These are phyloP conservation scores for Pterostichus madidus DNA, from an alignment of 2,888 invertebrate genomes.

Conservation along the genomic window DNA sequence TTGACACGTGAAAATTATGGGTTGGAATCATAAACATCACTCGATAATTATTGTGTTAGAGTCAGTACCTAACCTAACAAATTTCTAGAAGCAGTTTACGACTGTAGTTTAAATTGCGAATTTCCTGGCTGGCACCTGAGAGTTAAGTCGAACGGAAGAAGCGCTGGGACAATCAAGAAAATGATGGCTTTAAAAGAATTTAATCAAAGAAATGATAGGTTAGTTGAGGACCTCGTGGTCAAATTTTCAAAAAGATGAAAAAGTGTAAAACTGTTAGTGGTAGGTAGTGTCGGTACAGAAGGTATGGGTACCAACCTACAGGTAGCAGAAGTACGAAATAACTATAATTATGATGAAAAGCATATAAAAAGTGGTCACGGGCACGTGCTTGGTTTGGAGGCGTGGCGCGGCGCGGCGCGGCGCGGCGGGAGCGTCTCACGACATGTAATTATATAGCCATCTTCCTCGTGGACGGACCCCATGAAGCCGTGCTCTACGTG, in stretches of 20 bases:
- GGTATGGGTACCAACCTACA: conserved; percentile 54
- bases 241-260: conserved; percentile 53
- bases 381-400: conserved; percentile 58
- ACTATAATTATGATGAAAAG: conserved; percentile 77
- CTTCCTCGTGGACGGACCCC: conserved; percentile 22
- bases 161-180: conserved; percentile 7
- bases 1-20: conserved; percentile 50
- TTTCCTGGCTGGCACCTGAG: conserved; percentile 38
- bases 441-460: conserved; percentile 65
- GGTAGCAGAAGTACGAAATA: conserved; percentile 71
- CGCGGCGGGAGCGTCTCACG: conserved; percentile 31
- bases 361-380: conserved; percentile 74
- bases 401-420: conserved; percentile 30
- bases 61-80: conserved; percentile 8
- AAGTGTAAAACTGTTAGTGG: conserved; percentile 44
- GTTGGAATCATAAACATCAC: conserved; percentile 22
- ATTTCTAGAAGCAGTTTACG: conserved; percentile 17
- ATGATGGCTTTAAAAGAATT: conserved; percentile 45
- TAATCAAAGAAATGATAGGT: conserved; percentile 55
- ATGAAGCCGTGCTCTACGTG: conserved; percentile 7
- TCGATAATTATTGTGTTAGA: conserved; percentile 16
- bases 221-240: not conserved
- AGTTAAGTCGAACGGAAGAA: too few species aligned
- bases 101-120: conserved; percentile 19
- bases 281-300: conserved; percentile 50